Percentiles rank a stretch among this genome's conserved stretches.
Conservation (phyloP, 2,888 invertebrate species). For the Hirtodrosophila trivittata region DNA sequence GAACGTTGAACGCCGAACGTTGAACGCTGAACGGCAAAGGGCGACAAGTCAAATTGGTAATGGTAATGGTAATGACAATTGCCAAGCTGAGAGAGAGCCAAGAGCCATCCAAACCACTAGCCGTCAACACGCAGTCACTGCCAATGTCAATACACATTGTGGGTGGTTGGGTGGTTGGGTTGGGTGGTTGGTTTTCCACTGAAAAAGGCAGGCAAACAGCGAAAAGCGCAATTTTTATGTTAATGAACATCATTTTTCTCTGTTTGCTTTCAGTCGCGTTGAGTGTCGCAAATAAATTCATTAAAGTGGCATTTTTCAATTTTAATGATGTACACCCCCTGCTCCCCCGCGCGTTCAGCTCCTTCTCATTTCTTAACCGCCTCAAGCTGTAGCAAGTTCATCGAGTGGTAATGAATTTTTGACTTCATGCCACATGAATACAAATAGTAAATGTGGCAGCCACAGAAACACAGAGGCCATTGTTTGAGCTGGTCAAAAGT, state of each 20-base stretch:
- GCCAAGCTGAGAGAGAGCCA: conserved; percentile 16
- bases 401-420: conserved; percentile 29
- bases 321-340: conserved; percentile 62
- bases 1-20: too few species aligned
- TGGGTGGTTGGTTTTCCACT: conserved; percentile 4
- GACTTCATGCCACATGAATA: conserved; percentile 25
- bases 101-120: conserved; percentile 23
- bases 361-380: too few species aligned
- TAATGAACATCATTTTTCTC: conserved; percentile 79
- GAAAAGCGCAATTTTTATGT: conserved; percentile 73
- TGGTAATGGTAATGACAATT: conserved; percentile 74
- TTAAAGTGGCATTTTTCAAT: conserved; percentile 80
- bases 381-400: conserved; percentile 10
- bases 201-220: conserved; percentile 26
- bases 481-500: conserved; percentile 30
- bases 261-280: conserved; percentile 75
- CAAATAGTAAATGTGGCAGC: conserved; percentile 27
- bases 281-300: conserved; percentile 79
- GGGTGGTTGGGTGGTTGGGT: background rate
- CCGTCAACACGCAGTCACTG: conserved; percentile 12
- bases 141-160: conserved; percentile 42
- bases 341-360: background rate
- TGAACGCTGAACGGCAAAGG: conserved; percentile 9
- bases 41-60: conserved; percentile 67
- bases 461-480: too few species aligned